These are phyloP conservation scores for Scaptomyza pallida DNA, from an alignment of 1,140 invertebrate species.

Conservation along the genomic window DNA sequence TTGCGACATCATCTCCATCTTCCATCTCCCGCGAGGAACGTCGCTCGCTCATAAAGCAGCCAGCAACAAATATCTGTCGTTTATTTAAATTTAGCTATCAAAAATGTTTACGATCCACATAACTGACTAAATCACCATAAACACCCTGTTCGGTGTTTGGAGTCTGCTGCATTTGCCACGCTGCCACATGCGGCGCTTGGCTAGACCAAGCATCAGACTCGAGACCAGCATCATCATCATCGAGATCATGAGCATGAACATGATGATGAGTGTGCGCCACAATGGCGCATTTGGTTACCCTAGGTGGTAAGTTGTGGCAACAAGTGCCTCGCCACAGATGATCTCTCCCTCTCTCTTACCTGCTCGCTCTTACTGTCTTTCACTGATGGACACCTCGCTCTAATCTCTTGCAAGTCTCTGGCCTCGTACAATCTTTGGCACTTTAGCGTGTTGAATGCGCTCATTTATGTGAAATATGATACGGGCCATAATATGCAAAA, in stretches of 20 bases:
- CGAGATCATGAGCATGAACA: slow-evolving; percentile 31
- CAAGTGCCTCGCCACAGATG: slow-evolving; percentile 59
- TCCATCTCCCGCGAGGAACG: slow-evolving; percentile 28
- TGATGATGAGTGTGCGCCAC: slow-evolving; percentile 53
- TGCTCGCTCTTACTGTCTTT: slow-evolving; percentile 3
- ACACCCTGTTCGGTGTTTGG: slow-evolving; percentile 79
- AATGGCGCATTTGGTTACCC: slow-evolving; percentile 51
- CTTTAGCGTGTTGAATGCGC: slow-evolving; percentile 81
- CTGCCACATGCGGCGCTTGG: slow-evolving; percentile 74
- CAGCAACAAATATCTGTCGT: slow-evolving; percentile 82
- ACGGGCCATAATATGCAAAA: slow-evolving; percentile 79
- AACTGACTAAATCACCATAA: slow-evolving; percentile 84
- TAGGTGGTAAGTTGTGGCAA: slow-evolving; percentile 82
- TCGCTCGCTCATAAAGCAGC: slow-evolving; percentile 47
- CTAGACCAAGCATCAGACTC: slow-evolving; percentile 41
- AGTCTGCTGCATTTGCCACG: slow-evolving; percentile 23
- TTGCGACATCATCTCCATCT: slow-evolving; percentile 39
- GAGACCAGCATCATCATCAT: slow-evolving; percentile 25
- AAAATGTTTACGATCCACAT: slow-evolving; percentile 84
- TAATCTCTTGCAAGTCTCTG: slow-evolving; percentile 35
- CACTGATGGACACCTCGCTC: slow-evolving; percentile 31
- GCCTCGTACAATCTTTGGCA: slow-evolving; percentile 68
- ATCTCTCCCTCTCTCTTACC: slow-evolving; percentile 13
- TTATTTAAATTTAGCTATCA: slow-evolving; percentile 84
- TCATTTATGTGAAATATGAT: slow-evolving; percentile 83